Conservation (phyloP, 2,797 vertebrate species). For the Cichlasoma orientale region DNA sequence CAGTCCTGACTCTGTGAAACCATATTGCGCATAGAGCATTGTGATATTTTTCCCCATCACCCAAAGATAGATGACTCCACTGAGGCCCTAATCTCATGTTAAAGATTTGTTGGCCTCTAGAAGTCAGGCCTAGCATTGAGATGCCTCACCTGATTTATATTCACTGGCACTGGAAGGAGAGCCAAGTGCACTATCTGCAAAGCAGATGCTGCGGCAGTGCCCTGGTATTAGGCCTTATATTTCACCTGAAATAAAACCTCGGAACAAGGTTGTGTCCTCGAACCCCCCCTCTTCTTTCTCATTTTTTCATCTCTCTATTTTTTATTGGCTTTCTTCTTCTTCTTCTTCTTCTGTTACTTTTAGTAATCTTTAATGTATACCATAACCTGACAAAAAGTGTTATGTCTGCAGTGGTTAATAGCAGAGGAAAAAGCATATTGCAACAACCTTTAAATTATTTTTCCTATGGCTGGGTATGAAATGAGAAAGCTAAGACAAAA, state of each 20-base stretch:
- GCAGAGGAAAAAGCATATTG: constrained; percentile 26
- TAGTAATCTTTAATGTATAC: constrained; percentile 9
- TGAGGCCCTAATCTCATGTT: constrained; percentile 79
- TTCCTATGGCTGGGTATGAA: constrained; percentile 51
- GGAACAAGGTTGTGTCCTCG: constrained; percentile 65
- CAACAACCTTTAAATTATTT: constrained; percentile 20
- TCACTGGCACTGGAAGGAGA: constrained; percentile 66
- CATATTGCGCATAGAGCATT: constrained; percentile 59
- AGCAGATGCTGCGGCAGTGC: constrained; percentile 74
- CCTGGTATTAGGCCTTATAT: constrained; percentile 67
- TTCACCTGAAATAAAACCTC: constrained; percentile 68
- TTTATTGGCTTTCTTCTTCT: not conserved
- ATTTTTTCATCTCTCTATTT: not conserved
- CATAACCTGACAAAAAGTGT: constrained; percentile 48
- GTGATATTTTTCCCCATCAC: constrained; percentile 69
- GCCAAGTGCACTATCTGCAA: constrained; percentile 79
- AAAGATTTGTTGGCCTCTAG: constrained; percentile 77
- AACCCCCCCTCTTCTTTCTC: constrained; percentile 9
- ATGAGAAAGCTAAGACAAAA: constrained; percentile 22
- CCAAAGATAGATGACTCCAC: constrained; percentile 71
- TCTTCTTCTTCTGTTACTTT: constrained; percentile 35
- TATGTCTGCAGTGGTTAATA: constrained; percentile 57
- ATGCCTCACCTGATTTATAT: constrained; percentile 79
- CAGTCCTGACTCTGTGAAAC: constrained; percentile 61
- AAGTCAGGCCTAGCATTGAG: constrained; percentile 77